A percentile compares a stretch with the other conserved stretches of the same genome.
Evolutionary conservation across 2,113 vertebrate species (phyloP).

Genomic region (Chinchilla lanigera): DNA sequence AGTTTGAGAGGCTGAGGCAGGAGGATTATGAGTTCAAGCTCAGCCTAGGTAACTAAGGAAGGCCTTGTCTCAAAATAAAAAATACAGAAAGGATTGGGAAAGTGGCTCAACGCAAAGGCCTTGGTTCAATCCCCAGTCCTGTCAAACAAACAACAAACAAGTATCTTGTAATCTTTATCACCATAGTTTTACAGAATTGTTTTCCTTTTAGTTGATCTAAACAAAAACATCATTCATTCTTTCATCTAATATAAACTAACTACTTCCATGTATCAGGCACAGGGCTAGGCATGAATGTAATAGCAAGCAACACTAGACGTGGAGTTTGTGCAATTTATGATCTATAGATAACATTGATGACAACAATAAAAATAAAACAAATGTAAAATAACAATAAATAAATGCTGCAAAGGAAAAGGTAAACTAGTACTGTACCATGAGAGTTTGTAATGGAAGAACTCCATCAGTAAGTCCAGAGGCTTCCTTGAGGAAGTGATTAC

Average conservation of each 20-base stretch:
- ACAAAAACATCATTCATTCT: neutral
- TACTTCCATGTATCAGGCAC: neutral
- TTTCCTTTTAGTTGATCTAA: neutral
- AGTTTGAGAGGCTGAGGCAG: neutral
- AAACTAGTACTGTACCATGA: neutral
- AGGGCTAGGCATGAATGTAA: neutral
- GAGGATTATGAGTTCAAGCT: neutral
- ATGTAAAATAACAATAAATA: neutral
- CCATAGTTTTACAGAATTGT: neutral
- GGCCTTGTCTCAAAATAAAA: neutral
- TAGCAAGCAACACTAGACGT: neutral
- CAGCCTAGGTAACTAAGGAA: neutral
- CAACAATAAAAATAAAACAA: neutral
- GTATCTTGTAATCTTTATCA: neutral
- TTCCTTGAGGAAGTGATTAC: constrained; percentile 1
- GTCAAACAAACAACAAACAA: neutral
- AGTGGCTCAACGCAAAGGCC: neutral
- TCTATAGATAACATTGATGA: neutral
- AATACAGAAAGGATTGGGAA: neutral
- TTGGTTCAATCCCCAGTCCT: neutral
- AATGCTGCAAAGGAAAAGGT: neutral
- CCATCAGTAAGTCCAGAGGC: neutral
- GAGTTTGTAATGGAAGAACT: neutral
- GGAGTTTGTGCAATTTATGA: neutral
- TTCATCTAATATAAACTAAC: neutral